phyloP scores from a whole-genome alignment of 2,113 vertebrate species.

The Barnardius zonarius region DNA sequence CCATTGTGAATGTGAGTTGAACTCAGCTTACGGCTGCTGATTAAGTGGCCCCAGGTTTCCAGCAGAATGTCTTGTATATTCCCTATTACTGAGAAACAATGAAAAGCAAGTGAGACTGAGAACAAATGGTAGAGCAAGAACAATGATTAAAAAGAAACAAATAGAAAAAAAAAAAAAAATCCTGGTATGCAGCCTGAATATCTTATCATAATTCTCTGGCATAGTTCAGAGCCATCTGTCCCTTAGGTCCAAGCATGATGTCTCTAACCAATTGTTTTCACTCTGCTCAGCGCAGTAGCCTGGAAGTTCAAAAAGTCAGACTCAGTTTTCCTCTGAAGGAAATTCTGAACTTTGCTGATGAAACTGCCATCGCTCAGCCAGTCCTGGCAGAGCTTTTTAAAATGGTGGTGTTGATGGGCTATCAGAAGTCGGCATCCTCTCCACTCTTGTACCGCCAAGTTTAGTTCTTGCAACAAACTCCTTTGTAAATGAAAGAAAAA shows the following conservation, averaged over 20 bases:
- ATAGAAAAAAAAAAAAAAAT: background rate
- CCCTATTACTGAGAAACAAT: background rate
- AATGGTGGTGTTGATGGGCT: background rate
- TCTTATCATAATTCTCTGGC: background rate
- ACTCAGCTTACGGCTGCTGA: background rate
- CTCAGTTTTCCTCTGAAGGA: background rate
- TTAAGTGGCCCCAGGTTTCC: background rate
- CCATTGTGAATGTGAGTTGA: background rate
- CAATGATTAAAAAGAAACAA: background rate
- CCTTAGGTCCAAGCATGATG: background rate
- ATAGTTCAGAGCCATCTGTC: background rate
- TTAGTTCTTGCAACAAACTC: background rate
- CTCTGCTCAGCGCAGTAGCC: constrained; percentile 1
- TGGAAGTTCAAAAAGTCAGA: constrained; percentile 27
- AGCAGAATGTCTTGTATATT: background rate
- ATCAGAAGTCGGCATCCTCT: background rate
- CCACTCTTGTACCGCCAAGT: background rate
- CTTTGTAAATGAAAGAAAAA: background rate
- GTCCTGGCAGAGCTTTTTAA: background rate
- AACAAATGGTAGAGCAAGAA: background rate
- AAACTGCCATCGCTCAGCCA: background rate
- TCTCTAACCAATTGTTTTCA: constrained; percentile 22
- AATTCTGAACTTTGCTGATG: background rate
- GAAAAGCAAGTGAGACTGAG: background rate
- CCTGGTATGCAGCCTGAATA: background rate